Percentiles rank a stretch among this genome's conserved stretches.
Conservation (phyloP, 2,888 invertebrate species). For the Tineola bisselliella region DNA sequence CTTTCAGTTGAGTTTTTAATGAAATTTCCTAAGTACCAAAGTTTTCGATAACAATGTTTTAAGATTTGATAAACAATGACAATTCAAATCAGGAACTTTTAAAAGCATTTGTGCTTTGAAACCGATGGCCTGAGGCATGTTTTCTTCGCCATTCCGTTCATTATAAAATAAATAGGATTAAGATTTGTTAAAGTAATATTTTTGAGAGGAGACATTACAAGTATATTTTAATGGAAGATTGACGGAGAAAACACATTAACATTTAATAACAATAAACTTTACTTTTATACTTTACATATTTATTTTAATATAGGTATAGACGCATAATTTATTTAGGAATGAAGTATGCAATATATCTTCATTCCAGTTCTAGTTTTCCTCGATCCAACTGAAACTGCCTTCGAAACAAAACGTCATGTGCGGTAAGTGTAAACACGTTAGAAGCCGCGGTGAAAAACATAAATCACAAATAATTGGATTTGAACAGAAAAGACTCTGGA, state of each 20-base stretch:
- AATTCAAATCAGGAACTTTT: conserved; percentile 2
- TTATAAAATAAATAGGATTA: background rate
- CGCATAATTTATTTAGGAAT: no score
- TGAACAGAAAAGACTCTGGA: background rate
- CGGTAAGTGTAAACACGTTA: background rate
- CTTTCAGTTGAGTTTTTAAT: background rate
- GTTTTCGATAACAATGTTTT: background rate
- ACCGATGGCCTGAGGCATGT: background rate
- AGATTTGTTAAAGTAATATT: background rate
- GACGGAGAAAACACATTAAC: background rate
- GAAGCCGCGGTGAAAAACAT: background rate
- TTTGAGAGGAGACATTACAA: background rate
- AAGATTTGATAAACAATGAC: conserved; percentile 2
- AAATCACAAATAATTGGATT: conserved; percentile 9
- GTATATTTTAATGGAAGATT: background rate
- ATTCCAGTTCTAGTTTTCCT: background rate
- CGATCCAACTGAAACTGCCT: background rate
- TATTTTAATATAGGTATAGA: no score
- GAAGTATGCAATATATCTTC: no score
- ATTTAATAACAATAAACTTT: no score
- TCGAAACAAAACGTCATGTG: background rate
- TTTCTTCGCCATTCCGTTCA: background rate
- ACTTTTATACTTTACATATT: no score
- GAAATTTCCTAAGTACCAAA: background rate
- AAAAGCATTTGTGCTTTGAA: background rate